phyloP scores from a whole-genome alignment of 2,113 vertebrate species.

The Xiphophorus hellerii region DNA sequence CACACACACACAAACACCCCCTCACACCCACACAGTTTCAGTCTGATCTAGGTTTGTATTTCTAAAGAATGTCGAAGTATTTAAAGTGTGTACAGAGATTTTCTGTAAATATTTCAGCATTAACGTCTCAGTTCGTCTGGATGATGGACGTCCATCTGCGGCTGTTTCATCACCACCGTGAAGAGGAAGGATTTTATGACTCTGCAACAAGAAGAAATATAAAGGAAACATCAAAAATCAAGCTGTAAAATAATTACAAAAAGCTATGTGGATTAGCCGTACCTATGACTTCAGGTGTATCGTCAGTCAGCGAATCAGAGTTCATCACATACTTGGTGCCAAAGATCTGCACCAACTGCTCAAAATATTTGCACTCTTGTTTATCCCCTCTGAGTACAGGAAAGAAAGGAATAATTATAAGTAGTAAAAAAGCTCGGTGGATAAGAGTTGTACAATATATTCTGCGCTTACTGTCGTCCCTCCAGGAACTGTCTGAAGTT shows the following conservation, averaged over 20 bases:
- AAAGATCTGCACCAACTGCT: conserved; percentile 69
- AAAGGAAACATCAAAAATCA: neutral
- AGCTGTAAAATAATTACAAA: neutral
- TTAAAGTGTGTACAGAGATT: conserved; percentile 27
- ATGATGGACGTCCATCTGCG: conserved; percentile 1
- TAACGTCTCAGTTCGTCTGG: conserved; percentile 2
- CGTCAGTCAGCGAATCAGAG: conserved; percentile 51
- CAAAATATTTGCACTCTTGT: conserved; percentile 75
- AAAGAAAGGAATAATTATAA: neutral
- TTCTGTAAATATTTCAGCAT: conserved; percentile 8
- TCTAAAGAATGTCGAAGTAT: conserved; percentile 51
- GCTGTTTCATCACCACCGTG: neutral
- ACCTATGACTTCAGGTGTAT: conserved; percentile 51
- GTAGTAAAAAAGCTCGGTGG: neutral
- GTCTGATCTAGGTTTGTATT: conserved; percentile 26
- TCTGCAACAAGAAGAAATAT: conserved; percentile 34
- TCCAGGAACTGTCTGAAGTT: conserved; percentile 74
- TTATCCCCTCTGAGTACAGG: conserved; percentile 65
- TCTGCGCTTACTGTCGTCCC: conserved; percentile 63
- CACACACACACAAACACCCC: neutral
- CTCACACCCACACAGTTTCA: neutral
- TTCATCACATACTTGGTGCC: conserved; percentile 61
- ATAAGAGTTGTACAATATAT: no score
- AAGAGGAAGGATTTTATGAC: conserved; percentile 29
- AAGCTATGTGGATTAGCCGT: neutral